Evolutionary conservation across 2,797 vertebrate species (phyloP).

Genomic region (Etheostoma perlongum): DNA sequence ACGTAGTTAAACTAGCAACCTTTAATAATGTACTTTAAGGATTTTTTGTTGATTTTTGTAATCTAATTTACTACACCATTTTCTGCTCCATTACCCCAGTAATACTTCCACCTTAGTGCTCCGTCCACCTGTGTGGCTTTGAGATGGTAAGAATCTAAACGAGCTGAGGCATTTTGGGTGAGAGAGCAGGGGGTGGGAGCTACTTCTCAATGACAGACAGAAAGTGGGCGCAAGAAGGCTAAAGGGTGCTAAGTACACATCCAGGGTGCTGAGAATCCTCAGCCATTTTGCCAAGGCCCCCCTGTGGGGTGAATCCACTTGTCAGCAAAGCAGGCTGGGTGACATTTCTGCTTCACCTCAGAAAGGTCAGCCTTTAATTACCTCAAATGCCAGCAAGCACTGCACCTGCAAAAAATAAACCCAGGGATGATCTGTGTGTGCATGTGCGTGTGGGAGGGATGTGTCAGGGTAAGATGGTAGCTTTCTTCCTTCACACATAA

Average conservation of each 20-base stretch:
- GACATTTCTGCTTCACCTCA: conserved; percentile 87
- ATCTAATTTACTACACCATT: neutral
- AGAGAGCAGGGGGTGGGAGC: conserved; percentile 34
- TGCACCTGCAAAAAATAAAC: conserved; percentile 81
- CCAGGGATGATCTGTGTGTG: conserved; percentile 48
- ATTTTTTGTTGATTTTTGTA: no score
- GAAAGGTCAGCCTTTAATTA: conserved; percentile 88
- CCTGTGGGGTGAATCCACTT: conserved; percentile 77
- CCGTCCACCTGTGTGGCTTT: conserved; percentile 36
- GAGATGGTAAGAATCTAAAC: conserved; percentile 1
- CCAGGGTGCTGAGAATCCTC: conserved; percentile 58
- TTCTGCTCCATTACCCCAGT: conserved; percentile 5
- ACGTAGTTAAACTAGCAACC: neutral
- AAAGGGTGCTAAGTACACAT: conserved; percentile 79
- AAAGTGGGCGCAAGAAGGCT: conserved; percentile 52
- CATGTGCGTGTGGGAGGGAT: conserved; percentile 37
- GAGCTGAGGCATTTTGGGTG: conserved; percentile 23
- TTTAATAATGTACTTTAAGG: no score
- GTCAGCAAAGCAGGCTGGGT: conserved; percentile 77
- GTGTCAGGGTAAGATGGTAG: conserved; percentile 51
- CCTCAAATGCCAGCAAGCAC: conserved; percentile 85
- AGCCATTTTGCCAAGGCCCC: conserved; percentile 55
- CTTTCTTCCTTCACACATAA: conserved; percentile 56
- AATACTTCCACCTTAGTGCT: conserved; percentile 35
- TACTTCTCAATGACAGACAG: conserved; percentile 49